phyloP scores from a whole-genome alignment of 2,797 vertebrate species.

The Linurgus olivaceus region DNA sequence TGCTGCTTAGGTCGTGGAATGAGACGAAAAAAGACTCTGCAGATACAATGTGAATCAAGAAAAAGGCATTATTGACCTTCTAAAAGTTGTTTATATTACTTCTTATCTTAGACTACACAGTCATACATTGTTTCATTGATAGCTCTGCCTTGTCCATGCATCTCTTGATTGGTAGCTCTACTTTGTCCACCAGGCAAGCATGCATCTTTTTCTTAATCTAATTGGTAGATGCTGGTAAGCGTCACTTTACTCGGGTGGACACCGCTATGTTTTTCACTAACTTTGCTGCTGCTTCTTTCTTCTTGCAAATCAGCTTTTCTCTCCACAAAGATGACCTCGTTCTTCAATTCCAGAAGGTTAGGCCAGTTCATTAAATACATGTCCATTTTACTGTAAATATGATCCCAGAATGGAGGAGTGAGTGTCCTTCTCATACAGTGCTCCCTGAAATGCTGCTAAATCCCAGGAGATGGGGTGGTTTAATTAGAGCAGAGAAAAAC shows the following conservation, averaged over 20 bases:
- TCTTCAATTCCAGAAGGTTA: neutral
- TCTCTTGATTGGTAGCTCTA: neutral
- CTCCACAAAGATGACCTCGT: neutral
- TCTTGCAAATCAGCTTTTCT: neutral
- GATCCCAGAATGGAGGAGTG: neutral
- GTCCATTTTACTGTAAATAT: neutral
- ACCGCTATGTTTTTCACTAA: neutral
- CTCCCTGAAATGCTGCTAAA: too few species aligned
- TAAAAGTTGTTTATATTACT: neutral
- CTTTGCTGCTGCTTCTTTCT: neutral
- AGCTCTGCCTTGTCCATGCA: neutral
- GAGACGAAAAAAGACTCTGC: neutral
- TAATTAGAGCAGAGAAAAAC: too few species aligned
- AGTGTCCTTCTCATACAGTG: too few species aligned
- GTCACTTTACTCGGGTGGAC: neutral
- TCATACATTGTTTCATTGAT: neutral
- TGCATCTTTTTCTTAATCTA: neutral
- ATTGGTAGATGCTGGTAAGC: neutral
- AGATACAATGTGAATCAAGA: neutral
- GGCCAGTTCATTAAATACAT: neutral
- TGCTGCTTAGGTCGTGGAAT: neutral
- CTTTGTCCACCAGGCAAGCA: neutral
- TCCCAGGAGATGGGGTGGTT: too few species aligned
- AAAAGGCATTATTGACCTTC: neutral
- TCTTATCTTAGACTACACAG: neutral